Conservation (phyloP, 2,888 invertebrate species). For the Dasypogon diadema region DNA sequence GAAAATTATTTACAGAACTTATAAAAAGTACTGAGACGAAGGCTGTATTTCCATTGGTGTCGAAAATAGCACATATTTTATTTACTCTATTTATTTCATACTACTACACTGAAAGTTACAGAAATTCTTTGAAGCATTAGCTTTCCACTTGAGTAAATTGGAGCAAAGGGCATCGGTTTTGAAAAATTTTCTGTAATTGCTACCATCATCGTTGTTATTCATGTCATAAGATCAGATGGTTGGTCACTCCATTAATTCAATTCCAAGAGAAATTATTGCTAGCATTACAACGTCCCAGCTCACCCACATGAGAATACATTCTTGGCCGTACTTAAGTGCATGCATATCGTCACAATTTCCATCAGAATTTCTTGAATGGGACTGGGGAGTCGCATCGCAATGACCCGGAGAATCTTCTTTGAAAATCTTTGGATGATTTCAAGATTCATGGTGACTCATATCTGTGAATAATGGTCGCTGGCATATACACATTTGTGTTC, state of each 20-base stretch:
- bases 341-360: constrained; percentile 4
- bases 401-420: constrained; percentile 19
- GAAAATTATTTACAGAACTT: no score
- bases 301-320: constrained; percentile 6
- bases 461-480: neutral
- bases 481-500: neutral
- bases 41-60: no score
- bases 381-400: neutral
- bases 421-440: neutral
- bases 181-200: constrained; percentile 7
- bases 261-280: constrained; percentile 4
- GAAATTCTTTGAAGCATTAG: no score
- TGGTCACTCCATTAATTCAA: constrained; percentile 25
- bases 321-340: neutral
- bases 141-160: no score
- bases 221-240: constrained; percentile 24
- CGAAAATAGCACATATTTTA: no score
- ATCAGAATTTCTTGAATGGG: neutral
- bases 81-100: no score
- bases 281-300: neutral
- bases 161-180: no score
- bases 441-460: constrained; percentile 26
- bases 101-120: no score
- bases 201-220: neutral
- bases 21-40: no score